phyloP scores from a whole-genome alignment of 2,888 invertebrate genomes.

The Polia nebulosa region DNA sequence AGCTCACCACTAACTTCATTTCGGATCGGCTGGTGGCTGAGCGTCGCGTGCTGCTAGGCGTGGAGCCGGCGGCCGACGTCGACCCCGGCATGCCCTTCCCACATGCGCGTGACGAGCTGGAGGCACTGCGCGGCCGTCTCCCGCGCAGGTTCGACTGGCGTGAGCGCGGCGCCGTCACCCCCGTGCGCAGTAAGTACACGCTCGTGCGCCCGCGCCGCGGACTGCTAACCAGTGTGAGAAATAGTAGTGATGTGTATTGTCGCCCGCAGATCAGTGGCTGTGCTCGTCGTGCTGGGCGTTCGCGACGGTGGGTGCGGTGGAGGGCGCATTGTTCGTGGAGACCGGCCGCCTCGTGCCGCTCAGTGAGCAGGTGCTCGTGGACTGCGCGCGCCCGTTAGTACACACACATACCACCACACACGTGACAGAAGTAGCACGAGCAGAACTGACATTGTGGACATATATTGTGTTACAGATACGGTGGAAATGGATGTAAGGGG shows the following conservation, averaged over 20 bases:
- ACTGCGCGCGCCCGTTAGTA: constrained; percentile 82
- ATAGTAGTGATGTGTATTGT: constrained; percentile 6
- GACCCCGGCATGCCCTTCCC: constrained; percentile 72
- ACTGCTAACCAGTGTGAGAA: background rate
- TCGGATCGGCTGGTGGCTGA: constrained; percentile 59
- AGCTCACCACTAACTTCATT: constrained; percentile 64
- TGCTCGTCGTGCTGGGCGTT: constrained; percentile 87
- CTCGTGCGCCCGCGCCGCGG: no score
- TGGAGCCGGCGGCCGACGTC: constrained; percentile 1
- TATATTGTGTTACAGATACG: constrained; percentile 71
- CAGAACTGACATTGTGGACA: background rate
- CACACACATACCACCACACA: background rate
- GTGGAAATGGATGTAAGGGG: constrained; percentile 79
- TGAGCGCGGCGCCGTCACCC: constrained; percentile 80
- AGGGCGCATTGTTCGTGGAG: constrained; percentile 83
- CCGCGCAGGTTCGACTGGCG: constrained; percentile 84
- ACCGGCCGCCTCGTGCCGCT: constrained; percentile 80
- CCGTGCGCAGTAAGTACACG: constrained; percentile 82
- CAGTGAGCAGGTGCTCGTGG: constrained; percentile 84
- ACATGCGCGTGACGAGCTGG: constrained; percentile 69
- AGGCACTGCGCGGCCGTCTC: constrained; percentile 69
- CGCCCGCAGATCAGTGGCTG: constrained; percentile 76
- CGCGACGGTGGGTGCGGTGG: constrained; percentile 84
- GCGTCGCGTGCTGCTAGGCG: constrained; percentile 45
- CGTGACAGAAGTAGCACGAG: no score